Evolutionary conservation across 2,113 vertebrate species (phyloP).

Genomic region (Hydropotes inermis): DNA sequence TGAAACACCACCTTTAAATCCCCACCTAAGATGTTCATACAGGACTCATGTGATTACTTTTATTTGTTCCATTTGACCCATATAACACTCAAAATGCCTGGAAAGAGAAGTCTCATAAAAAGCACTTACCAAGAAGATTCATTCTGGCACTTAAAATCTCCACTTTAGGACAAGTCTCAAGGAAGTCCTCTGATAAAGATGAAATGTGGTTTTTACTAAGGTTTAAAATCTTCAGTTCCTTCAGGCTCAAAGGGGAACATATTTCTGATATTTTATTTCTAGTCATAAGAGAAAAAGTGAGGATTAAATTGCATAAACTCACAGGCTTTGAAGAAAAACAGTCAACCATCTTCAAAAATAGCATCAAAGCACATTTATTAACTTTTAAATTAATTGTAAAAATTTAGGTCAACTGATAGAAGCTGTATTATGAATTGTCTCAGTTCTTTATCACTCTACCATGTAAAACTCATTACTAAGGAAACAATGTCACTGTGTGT

Average conservation of each 20-base stretch:
- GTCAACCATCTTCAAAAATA: not conserved
- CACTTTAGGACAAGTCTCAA: constrained; percentile 88
- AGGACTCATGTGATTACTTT: not conserved
- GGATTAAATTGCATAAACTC: not conserved
- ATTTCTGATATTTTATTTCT: constrained; percentile 90
- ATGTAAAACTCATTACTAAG: not conserved
- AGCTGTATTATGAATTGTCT: not conserved
- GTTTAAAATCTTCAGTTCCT: constrained; percentile 90
- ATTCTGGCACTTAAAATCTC: constrained; percentile 89
- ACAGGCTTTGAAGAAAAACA: not conserved
- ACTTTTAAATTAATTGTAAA: constrained; percentile 1
- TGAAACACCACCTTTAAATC: not conserved
- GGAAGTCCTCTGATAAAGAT: constrained; percentile 82
- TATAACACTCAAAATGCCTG: not conserved
- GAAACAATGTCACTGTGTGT: not conserved
- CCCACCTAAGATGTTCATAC: not conserved
- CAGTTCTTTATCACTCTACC: not conserved
- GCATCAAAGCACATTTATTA: not conserved
- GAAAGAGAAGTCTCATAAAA: not conserved
- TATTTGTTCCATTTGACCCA: not conserved
- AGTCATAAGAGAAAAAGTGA: constrained; percentile 35
- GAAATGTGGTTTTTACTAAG: constrained; percentile 91
- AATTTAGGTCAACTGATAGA: not conserved
- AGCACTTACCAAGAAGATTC: constrained; percentile 90
- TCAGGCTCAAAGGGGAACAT: constrained; percentile 80